A percentile compares a stretch with the other conserved stretches of the same genome.
phyloP scores from a whole-genome alignment of 2,888 invertebrate genomes.

The Drosophila phalerata region DNA sequence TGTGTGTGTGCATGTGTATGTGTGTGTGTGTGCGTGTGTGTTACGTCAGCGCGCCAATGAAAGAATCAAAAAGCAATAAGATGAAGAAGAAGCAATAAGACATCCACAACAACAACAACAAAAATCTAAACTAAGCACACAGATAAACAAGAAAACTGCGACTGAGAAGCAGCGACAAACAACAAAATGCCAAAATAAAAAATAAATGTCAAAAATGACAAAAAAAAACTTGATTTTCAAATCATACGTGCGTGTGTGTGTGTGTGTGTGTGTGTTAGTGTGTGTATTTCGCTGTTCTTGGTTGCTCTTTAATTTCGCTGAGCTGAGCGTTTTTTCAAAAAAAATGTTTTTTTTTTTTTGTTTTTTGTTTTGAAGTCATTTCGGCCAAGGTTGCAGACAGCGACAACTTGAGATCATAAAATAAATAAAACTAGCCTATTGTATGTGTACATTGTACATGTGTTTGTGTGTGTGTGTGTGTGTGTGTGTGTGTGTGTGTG shows the following conservation, averaged over 20 bases:
- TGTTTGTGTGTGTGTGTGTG: constrained; percentile 14
- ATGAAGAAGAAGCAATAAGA: too few species aligned
- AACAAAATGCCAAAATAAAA: constrained; percentile 37
- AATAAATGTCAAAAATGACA: constrained; percentile 19
- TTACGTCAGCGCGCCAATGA: constrained; percentile 44
- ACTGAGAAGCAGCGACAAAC: constrained; percentile 31
- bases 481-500: constrained; percentile 9
- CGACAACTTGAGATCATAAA: constrained; percentile 62
- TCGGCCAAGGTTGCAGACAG: constrained; percentile 70
- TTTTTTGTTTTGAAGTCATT: constrained; percentile 50
- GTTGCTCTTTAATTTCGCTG: constrained; percentile 56
- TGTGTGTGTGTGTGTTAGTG: constrained; percentile 4
- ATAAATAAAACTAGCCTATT: constrained; percentile 49
- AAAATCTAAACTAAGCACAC: constrained; percentile 21
- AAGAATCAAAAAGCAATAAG: constrained; percentile 17
- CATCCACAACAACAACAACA: neutral
- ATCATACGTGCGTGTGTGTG: constrained; percentile 4
- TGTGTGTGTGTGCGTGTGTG: constrained; percentile 10
- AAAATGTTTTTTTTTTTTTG: constrained; percentile 22
- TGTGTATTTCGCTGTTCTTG: constrained; percentile 30
- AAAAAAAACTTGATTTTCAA: constrained; percentile 57
- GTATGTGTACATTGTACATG: constrained; percentile 12
- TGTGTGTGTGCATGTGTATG: neutral
- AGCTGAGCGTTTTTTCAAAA: constrained; percentile 48
- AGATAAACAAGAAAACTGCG: constrained; percentile 33